phyloP scores from a whole-genome alignment of 2,797 vertebrate species.

The Pygocentrus nattereri region DNA sequence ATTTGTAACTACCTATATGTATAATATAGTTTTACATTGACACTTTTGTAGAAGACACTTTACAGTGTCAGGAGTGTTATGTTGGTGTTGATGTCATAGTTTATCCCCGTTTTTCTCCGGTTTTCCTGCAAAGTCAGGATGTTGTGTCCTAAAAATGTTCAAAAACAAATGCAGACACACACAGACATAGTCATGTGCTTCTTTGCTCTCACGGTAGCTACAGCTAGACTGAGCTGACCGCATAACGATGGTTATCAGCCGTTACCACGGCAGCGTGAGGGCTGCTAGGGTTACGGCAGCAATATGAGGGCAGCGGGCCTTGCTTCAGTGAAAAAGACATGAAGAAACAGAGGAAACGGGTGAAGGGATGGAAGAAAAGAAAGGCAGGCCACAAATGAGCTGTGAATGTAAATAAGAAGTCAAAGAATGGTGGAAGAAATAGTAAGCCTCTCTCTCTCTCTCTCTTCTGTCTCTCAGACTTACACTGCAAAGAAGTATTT shows the following conservation, averaged over 20 bases:
- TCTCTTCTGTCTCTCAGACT: conserved; percentile 2
- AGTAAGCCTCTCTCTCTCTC: neutral
- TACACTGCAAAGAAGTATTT: neutral
- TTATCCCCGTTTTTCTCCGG: no score
- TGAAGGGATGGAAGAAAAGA: neutral
- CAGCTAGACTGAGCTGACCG: neutral
- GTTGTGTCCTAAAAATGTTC: neutral
- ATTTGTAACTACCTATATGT: no score
- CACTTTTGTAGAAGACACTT: no score
- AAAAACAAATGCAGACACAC: neutral
- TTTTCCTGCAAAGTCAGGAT: neutral
- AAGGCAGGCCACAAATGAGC: neutral
- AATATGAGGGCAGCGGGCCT: neutral
- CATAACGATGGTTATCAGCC: neutral
- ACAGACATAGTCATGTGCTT: neutral
- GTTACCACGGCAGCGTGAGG: neutral
- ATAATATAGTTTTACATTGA: no score
- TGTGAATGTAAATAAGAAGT: conserved; percentile 19
- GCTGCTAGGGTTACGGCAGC: neutral
- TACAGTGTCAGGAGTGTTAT: no score
- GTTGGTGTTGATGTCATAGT: no score
- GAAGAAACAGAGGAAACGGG: neutral
- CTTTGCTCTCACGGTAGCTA: neutral
- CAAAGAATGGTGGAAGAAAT: conserved; percentile 3
- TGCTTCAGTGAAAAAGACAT: conserved; percentile 8